phyloP scores from a whole-genome alignment of 2,888 invertebrate genomes.

The Chrysolina haemoptera region DNA sequence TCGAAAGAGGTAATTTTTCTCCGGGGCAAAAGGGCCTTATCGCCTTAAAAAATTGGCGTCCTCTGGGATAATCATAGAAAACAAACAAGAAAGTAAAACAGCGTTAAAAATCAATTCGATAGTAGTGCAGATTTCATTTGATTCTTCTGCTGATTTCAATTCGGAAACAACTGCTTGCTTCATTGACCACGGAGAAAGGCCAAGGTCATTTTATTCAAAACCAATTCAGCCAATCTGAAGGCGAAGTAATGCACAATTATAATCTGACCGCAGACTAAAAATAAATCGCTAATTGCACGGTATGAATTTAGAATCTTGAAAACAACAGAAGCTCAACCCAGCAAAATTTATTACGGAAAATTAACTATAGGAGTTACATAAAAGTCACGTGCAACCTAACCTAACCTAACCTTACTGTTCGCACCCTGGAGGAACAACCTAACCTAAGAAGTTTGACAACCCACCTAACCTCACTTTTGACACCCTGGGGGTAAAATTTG shows the following conservation, averaged over 20 bases:
- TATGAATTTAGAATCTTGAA: background rate
- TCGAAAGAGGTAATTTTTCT: no score
- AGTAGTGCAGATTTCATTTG: background rate
- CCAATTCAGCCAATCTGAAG: constrained; percentile 27
- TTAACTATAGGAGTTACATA: background rate
- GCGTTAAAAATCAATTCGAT: background rate
- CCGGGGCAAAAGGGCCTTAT: no score
- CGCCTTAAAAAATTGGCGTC: no score
- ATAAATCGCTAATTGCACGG: background rate
- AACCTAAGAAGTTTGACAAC: no score
- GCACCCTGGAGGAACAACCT: no score
- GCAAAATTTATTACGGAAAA: background rate
- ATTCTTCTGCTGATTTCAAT: background rate
- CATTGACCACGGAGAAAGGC: constrained; percentile 17
- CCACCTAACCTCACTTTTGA: no score
- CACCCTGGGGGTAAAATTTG: no score
- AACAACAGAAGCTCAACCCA: background rate
- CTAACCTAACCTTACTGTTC: no score
- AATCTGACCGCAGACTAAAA: constrained; percentile 22
- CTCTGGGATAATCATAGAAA: no score
- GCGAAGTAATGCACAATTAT: constrained; percentile 20
- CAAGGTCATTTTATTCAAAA: constrained; percentile 28
- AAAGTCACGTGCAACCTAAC: no score
- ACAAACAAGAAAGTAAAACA: no score
- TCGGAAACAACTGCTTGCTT: background rate